These are phyloP conservation scores for Branchinecta sandiegonensis DNA, from an alignment of 2,888 invertebrate species.

Conservation along the genomic window DNA sequence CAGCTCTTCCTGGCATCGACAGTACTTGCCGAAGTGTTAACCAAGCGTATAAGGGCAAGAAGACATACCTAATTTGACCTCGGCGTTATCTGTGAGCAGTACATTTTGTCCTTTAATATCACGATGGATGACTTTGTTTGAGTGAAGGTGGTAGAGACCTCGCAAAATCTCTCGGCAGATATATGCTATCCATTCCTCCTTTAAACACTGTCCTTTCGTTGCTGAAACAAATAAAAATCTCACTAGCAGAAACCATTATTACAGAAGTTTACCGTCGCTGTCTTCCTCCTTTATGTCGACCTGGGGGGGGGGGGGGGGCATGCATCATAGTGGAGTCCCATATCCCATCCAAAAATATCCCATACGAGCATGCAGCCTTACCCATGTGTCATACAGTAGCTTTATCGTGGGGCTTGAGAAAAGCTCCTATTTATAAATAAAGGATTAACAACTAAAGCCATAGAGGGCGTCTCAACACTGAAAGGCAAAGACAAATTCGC, in stretches of 20 bases:
- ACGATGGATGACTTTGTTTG: slow-evolving; percentile 97
- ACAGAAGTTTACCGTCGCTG: too few relatives aligned
- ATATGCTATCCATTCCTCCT: slow-evolving; percentile 99
- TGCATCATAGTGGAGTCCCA: too few relatives aligned
- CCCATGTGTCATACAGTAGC: too few relatives aligned
- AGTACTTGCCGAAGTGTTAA: background rate
- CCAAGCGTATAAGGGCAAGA: background rate
- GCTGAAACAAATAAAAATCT: slow-evolving; percentile 36
- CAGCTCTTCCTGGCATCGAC: background rate
- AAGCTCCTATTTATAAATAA: too few relatives aligned
- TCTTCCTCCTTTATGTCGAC: too few relatives aligned
- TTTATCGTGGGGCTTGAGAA: too few relatives aligned
- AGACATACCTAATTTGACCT: slow-evolving; percentile 81
- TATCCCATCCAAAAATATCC: too few relatives aligned
- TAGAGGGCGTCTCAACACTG: too few relatives aligned
- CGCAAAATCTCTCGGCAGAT: slow-evolving; percentile 90
- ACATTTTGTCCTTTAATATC: slow-evolving; percentile 99
- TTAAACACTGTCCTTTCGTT: slow-evolving; percentile 91
- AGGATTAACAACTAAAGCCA: too few relatives aligned
- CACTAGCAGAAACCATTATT: background rate
- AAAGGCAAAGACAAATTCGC: too few relatives aligned
- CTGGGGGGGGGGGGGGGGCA: too few relatives aligned
- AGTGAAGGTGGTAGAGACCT: slow-evolving; percentile 92
- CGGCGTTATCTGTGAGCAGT: slow-evolving; percentile 95
- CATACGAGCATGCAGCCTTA: too few relatives aligned